Base-by-base conservation (phyloP, 2,888 invertebrate species). In the Seira sanloemensis region DNA sequence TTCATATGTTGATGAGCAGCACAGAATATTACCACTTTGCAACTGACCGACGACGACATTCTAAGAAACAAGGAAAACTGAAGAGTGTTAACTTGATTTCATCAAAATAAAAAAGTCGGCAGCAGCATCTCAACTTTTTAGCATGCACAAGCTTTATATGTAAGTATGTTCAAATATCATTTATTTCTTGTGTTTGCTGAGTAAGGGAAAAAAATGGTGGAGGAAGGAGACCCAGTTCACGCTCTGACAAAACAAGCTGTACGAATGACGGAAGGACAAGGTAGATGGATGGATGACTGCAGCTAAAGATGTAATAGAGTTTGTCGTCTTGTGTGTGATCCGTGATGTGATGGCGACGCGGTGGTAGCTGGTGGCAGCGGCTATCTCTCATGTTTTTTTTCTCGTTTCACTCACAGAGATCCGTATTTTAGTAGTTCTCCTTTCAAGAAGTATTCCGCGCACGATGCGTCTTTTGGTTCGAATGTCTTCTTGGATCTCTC, bases 231-330 rank as follows among this genome's bases (percentile, higher is more conserved):
- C 37, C 46, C 9, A 58, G 58, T 58, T 58, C 16, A 67, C 27
- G 67, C 1, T 54, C 37, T 24, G 23, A 19, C 54, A 27, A 50
- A 76, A 69, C 54, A 2, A 50, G 21, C 50, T 16, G 18, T 12
- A 46, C 50, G 72, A 46, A 72, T 79, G 78, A 73, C 66, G 72
- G 72, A 79, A 79, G 58, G 65, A 72, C 71, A 65, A 78, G 24
- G 37, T 74, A 12, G 46, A 78, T 78, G 78, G 58, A 69, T 78
- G 78, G 76, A 37, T 73, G 25, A 25, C 12, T 58, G n/a, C 7
- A 58, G 12, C n/a, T 58, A n/a, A 58, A 58, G 58, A 58, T 58
- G 58, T 58, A 58, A 58, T 58, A 58, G 58, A 58, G 5, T 37
- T 37, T 37, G 37, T 37, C 37, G n/a, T n/a, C n/a, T 9, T 58